These are phyloP conservation scores for Aegithalos caudatus DNA, from an alignment of 2,113 vertebrate genomes.

Conservation along the genomic window DNA sequence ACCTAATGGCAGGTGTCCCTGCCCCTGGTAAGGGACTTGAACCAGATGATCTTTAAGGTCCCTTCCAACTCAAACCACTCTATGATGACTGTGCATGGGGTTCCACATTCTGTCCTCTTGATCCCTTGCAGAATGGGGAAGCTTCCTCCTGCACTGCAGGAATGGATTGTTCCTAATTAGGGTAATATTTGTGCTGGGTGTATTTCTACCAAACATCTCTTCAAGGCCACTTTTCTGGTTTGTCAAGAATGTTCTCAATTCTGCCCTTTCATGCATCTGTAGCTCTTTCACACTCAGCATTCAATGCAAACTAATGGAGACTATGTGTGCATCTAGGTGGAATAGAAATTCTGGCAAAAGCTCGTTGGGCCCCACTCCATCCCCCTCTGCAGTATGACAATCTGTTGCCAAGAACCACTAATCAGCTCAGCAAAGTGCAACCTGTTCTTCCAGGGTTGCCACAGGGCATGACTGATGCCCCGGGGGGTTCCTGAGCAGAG, in stretches of 20 bases:
- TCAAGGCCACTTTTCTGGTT: background rate
- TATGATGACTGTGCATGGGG: background rate
- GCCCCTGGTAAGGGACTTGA: background rate
- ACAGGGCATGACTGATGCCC: background rate
- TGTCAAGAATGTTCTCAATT: background rate
- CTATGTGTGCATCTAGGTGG: fast-evolving
- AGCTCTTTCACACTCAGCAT: background rate
- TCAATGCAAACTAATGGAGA: background rate
- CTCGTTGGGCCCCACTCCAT: fast-evolving
- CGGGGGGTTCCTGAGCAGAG: background rate
- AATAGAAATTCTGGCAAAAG: background rate
- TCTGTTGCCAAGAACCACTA: background rate
- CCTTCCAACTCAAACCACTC: background rate
- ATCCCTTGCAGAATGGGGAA: background rate
- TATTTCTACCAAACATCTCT: background rate
- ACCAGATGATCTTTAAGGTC: background rate
- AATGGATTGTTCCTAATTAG: background rate
- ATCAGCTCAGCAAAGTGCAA: background rate
- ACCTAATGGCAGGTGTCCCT: background rate
- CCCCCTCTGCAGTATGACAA: background rate
- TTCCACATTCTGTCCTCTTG: fast-evolving
- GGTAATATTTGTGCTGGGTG: background rate
- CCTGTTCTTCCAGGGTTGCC: background rate
- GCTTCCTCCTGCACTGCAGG: background rate
- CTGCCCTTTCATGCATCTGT: background rate